Conservation (phyloP, 2,797 vertebrate genomes). For the Cuniculus paca region DNA sequence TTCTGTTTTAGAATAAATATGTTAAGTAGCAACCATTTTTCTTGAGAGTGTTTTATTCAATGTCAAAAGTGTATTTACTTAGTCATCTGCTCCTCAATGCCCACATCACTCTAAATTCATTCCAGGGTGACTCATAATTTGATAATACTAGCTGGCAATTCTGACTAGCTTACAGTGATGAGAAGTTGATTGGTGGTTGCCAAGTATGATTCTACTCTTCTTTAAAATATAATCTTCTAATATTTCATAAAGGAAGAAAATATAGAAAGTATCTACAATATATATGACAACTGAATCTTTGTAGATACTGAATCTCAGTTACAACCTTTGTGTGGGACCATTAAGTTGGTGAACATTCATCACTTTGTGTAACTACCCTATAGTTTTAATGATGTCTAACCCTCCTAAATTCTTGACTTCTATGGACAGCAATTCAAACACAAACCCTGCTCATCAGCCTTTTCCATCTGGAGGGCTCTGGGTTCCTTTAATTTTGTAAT, state of each 20-base stretch:
- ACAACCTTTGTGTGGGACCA: not conserved
- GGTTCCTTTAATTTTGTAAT: not conserved
- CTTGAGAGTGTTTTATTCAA: not conserved
- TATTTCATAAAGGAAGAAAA: not conserved
- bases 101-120: not conserved
- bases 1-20: conserved; percentile 2
- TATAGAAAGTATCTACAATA: not conserved
- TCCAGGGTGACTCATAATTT: not conserved
- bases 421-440: not conserved
- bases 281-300: not conserved
- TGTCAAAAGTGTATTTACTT: not conserved
- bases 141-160: not conserved
- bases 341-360: not conserved
- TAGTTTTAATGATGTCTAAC: not conserved
- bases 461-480: not conserved
- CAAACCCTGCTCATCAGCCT: not conserved
- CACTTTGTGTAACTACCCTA: not conserved
- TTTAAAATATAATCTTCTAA: not conserved
- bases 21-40: not conserved
- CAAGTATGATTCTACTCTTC: not conserved
- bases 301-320: not conserved
- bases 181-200: not conserved
- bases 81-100: not conserved
- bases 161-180: not conserved
- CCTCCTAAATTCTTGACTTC: not conserved